Percentiles rank a stretch among this genome's conserved stretches.
Evolutionary conservation across 2,888 invertebrate species (phyloP).

Genomic region (Argyra leucocephala): DNA sequence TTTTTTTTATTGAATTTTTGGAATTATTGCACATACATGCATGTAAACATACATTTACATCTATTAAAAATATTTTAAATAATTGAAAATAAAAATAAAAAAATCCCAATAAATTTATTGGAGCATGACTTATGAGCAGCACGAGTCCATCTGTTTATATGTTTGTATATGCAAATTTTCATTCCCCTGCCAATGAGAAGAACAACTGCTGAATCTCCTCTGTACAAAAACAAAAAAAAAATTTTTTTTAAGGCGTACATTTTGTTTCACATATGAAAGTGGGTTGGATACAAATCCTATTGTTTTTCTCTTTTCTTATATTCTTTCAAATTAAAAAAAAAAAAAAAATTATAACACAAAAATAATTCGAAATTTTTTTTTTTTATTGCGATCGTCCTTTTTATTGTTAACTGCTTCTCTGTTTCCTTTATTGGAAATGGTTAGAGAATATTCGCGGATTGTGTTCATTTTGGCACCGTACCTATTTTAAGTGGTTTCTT

Average conservation of each 20-base stretch:
- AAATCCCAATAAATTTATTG: neutral
- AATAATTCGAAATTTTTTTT: too few species aligned
- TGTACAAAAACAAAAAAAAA: neutral
- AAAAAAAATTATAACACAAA: too few species aligned
- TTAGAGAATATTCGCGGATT: slow-evolving; percentile 5
- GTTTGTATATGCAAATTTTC: neutral
- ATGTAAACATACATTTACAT: too few species aligned
- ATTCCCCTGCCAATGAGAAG: neutral
- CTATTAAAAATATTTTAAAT: too few species aligned
- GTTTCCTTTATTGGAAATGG: neutral
- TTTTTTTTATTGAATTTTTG: too few species aligned
- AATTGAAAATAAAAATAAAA: too few species aligned
- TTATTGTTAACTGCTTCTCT: too few species aligned
- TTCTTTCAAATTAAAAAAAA: too few species aligned
- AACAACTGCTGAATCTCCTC: neutral
- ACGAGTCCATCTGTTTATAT: neutral
- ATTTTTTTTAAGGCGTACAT: neutral
- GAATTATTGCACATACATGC: too few species aligned
- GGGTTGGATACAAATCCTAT: neutral
- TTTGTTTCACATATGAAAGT: slow-evolving; percentile 1
- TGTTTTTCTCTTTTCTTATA: neutral
- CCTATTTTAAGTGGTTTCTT: neutral
- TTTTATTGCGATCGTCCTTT: too few species aligned
- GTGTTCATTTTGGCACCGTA: slow-evolving; percentile 10
- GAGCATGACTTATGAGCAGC: neutral